Base-by-base conservation (phyloP, 2,888 invertebrate genomes). In the Plagiodera versicolora region DNA sequence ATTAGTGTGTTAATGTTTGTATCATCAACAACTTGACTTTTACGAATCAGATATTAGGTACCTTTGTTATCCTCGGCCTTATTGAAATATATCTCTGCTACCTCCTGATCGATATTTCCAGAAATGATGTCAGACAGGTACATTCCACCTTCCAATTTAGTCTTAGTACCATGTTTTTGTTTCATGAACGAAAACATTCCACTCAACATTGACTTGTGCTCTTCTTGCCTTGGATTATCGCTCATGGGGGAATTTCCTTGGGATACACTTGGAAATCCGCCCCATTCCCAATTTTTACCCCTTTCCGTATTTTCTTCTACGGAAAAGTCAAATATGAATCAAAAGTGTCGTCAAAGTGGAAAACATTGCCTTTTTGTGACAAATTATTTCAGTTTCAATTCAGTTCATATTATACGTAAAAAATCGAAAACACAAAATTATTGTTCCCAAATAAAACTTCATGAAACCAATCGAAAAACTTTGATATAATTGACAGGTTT, bases 161-260 rank as follows among this genome's bases (percentile, higher is more conserved):
- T 63, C 56, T 72, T 67, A 18, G 69, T 63, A 14, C 68, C 70
- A 57, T 76, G 75, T 46, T 86, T 88, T 73, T 87, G 87, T 79
- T 90, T 89, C 91, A 96, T 96, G 80, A 96, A 96, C 68, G 92
- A 91, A 80, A 96, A 92, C 91, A 97, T 92, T 72, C 91, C 92
- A 76, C 92, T 90, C 65, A 95, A 84, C 85, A 94, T 92, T 44
- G 94, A 94, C 50, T 78, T 76, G 56, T 79, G 75, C 62, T 77
- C 75, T 24, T 73, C 70, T 54, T 73, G 67, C 44, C 55, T 64
- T 5, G 68, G 70, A 45, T 67, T 69, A 48, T 76, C 75, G 39
- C 65, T 68, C 11, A 56, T 64, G 14, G 78, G 75, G 4, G 78
- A 74, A 24, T 62, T 71, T 6, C 72, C 63, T 61, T 74, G 76